A percentile compares a stretch with the other conserved stretches of the same genome.
Conservation (phyloP, 2,888 invertebrate genomes). For the Leptura quadrifasciata region DNA sequence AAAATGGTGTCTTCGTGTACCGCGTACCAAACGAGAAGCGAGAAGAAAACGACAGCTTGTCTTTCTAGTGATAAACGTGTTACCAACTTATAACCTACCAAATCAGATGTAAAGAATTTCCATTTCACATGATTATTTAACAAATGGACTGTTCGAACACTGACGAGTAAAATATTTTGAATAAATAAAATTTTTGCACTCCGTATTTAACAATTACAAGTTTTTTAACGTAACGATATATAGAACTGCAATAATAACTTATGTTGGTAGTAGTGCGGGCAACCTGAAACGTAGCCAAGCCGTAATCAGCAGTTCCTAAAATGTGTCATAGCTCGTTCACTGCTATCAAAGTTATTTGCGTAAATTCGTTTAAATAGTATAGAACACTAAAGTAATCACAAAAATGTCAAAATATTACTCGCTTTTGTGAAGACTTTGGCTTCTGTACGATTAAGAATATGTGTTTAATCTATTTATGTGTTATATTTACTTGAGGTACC, state of each 20-base stretch:
- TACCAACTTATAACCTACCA: slow-evolving; percentile 45
- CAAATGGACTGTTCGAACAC: neutral
- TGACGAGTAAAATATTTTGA: neutral
- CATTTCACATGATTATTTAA: slow-evolving; percentile 1
- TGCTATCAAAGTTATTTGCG: too few relatives aligned
- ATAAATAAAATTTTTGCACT: neutral
- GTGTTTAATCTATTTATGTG: too few relatives aligned
- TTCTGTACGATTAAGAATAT: too few relatives aligned
- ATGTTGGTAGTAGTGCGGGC: neutral
- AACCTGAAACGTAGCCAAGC: neutral
- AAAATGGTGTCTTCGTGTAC: slow-evolving; percentile 61
- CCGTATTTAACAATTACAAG: neutral
- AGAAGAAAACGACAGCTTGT: slow-evolving; percentile 51
- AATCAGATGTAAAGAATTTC: neutral
- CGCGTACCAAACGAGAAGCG: slow-evolving; percentile 50
- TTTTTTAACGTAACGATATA: neutral
- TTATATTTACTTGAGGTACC: too few relatives aligned
- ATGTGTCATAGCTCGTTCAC: neutral
- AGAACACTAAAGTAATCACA: too few relatives aligned
- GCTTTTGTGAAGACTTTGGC: too few relatives aligned
- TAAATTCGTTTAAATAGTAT: too few relatives aligned
- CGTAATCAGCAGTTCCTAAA: neutral
- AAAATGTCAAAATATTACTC: too few relatives aligned
- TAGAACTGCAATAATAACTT: neutral
- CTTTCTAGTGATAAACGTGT: slow-evolving; percentile 44